A percentile compares a stretch with the other conserved stretches of the same genome.
phyloP scores from a whole-genome alignment of 2,113 vertebrate species.

The Chionodraco myersi region DNA sequence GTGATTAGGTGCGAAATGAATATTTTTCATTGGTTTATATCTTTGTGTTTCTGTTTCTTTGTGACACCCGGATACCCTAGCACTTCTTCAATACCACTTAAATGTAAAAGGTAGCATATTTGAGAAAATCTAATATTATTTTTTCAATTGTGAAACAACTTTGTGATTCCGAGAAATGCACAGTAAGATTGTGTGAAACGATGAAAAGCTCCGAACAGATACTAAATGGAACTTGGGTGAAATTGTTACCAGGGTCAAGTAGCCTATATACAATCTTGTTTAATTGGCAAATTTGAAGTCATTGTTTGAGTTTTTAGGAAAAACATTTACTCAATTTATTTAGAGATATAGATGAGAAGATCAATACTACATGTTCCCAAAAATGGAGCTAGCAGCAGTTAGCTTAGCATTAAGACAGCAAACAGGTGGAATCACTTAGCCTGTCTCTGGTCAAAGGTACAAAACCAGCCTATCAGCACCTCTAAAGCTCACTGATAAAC shows the following conservation, averaged over 20 bases:
- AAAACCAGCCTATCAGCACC: not conserved
- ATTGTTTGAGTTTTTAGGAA: not conserved
- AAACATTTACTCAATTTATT: too few species aligned
- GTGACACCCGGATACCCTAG: too few species aligned
- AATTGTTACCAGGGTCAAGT: not conserved
- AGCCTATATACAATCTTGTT: not conserved
- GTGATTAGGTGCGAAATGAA: too few species aligned
- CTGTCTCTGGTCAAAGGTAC: not conserved
- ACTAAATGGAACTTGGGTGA: not conserved
- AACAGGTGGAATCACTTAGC: not conserved
- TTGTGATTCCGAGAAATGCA: not conserved
- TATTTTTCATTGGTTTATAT: not conserved
- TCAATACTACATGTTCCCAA: too few species aligned
- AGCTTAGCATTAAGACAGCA: not conserved
- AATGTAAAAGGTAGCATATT: not conserved
- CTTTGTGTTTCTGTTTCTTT: not conserved
- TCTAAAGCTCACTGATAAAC: not conserved
- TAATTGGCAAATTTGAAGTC: not conserved
- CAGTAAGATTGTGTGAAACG: not conserved
- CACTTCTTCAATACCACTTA: not conserved
- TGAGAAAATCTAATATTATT: not conserved
- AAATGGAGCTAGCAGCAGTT: not conserved
- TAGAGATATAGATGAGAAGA: not conserved
- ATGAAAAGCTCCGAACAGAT: not conserved
- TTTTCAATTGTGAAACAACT: not conserved